Evolutionary conservation across 2,797 vertebrate species (phyloP).

Genomic region (Microtus californicus): DNA sequence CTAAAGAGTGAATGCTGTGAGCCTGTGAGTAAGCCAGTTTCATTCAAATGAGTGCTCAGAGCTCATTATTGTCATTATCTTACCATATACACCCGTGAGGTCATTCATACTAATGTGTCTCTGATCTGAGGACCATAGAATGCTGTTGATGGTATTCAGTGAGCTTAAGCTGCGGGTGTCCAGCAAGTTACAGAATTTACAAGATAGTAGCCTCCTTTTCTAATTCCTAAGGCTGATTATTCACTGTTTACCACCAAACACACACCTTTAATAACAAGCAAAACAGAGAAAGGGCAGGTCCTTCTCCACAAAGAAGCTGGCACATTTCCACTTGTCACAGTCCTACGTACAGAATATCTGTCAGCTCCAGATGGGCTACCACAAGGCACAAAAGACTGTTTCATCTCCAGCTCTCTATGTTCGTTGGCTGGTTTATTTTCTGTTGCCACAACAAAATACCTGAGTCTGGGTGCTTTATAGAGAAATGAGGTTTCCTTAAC

Average conservation of each 20-base stretch:
- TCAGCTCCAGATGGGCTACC: background rate
- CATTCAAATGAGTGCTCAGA: background rate
- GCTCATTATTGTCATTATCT: background rate
- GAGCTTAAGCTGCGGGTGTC: background rate
- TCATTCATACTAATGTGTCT: background rate
- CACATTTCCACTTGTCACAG: background rate
- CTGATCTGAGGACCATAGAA: background rate
- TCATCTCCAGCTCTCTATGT: background rate
- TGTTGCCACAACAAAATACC: background rate
- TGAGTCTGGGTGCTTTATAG: background rate
- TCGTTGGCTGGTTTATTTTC: background rate
- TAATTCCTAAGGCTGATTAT: background rate
- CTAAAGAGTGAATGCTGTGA: constrained; percentile 15
- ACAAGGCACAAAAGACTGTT: background rate
- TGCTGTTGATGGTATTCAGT: background rate
- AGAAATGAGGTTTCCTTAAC: background rate
- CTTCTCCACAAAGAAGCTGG: background rate
- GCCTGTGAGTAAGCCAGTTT: background rate
- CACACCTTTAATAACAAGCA: too few relatives aligned
- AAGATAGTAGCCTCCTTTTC: background rate
- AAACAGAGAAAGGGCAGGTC: background rate
- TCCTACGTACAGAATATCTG: background rate
- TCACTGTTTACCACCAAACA: background rate
- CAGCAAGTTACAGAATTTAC: background rate
- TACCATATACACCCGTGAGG: background rate